These are phyloP conservation scores for Eurypyga helias DNA, from an alignment of 2,113 vertebrate species.

Conservation along the genomic window DNA sequence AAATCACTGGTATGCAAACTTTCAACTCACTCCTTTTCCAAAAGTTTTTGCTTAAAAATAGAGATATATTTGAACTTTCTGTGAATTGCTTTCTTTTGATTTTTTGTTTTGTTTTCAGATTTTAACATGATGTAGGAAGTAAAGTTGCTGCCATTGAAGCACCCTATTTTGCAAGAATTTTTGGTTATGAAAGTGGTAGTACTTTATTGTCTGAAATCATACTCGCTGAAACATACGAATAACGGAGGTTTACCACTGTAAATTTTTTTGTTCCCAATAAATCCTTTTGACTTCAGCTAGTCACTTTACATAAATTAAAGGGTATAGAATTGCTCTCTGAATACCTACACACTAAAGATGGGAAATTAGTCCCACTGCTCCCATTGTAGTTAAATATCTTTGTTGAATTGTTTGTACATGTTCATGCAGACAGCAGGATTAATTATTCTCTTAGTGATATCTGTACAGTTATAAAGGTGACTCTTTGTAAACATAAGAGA, in stretches of 20 bases:
- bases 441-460: not conserved
- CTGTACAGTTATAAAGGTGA: not conserved
- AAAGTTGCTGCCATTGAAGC: not conserved
- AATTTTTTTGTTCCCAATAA: not conserved
- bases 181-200: not conserved
- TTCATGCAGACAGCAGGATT: not conserved
- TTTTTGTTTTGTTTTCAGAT: not conserved
- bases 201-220: not conserved
- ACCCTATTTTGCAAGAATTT: not conserved
- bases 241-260: not conserved
- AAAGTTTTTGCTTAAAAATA: not conserved
- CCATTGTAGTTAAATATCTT: not conserved
- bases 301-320: not conserved
- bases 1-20: not conserved
- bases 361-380: not conserved
- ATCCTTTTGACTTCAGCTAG: not conserved
- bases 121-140: not conserved
- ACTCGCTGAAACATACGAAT: not conserved
- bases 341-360: not conserved
- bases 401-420: not conserved
- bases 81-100: not conserved
- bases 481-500: not conserved
- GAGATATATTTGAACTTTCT: not conserved
- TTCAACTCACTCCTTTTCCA: not conserved
- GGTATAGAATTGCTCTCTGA: not conserved